Percentiles rank a stretch among this genome's conserved stretches.
These are phyloP conservation scores for Falco rusticolus DNA, from an alignment of 2,797 vertebrate genomes.

Conservation along the genomic window DNA sequence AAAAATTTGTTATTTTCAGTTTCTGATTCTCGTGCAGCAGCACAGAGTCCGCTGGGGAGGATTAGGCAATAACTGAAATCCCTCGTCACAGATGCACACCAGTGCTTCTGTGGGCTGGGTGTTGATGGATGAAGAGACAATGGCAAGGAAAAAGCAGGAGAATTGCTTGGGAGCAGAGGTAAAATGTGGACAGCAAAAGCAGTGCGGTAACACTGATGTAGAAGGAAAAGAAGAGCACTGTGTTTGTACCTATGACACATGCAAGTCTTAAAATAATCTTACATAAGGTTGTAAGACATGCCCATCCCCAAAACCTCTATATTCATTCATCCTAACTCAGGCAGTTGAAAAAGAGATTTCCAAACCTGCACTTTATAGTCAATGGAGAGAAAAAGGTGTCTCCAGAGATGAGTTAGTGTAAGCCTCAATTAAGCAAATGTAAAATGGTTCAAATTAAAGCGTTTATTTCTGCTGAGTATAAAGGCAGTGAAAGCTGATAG, in stretches of 20 bases:
- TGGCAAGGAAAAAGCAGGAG: not conserved
- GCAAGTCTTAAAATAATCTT: not conserved
- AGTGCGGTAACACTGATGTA: not conserved
- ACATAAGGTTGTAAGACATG: not conserved
- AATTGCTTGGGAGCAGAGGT: not conserved
- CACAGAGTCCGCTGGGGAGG: not conserved
- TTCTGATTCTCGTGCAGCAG: not conserved
- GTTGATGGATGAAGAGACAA: not conserved
- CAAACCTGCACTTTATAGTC: not conserved
- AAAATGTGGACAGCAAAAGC: not conserved
- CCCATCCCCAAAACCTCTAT: not conserved
- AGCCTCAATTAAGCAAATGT: not conserved
- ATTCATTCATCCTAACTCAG: not conserved
- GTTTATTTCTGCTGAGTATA: not conserved
- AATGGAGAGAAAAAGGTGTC: not conserved
- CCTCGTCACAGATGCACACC: accelerated
- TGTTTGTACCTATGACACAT: not conserved
- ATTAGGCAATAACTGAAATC: not conserved
- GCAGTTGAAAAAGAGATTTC: not conserved
- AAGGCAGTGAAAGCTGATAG: not conserved
- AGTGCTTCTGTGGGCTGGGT: not conserved
- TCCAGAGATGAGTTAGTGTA: not conserved
- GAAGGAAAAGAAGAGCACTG: not conserved
- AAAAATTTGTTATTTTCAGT: not conserved
- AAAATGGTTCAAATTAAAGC: not conserved